Evolutionary conservation across 53 echinoderm and acorn worm genomes (phyloP).

Genomic region (Mesocentrotus franciscanus): DNA sequence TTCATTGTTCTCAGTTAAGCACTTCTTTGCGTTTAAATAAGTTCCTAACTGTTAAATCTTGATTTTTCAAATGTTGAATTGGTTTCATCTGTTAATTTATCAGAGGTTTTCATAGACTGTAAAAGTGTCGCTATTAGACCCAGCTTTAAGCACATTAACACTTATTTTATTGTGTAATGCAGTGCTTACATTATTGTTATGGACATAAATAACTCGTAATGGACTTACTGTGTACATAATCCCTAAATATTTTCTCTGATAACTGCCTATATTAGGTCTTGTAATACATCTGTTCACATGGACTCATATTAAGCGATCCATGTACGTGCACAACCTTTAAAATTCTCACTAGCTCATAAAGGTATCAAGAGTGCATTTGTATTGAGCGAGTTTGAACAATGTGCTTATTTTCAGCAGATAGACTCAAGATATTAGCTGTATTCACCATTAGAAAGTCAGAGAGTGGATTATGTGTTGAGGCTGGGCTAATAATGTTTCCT

Average conservation of each 20-base stretch:
- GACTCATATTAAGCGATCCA: not conserved
- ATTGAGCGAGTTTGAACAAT: not conserved
- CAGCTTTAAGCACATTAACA: not conserved
- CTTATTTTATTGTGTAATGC: not conserved
- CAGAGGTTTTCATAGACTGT: not conserved
- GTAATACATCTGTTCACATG: not conserved
- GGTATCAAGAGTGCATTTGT: not conserved
- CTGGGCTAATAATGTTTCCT: not conserved
- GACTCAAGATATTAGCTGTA: not conserved
- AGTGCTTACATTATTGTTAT: not conserved
- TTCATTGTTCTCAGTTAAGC: conserved; percentile 4
- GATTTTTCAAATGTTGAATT: not conserved
- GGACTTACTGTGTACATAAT: not conserved
- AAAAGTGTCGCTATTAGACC: not conserved
- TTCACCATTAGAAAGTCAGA: not conserved
- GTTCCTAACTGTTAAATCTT: not conserved
- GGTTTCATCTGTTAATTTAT: not conserved
- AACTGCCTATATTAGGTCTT: not conserved
- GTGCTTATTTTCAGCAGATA: not conserved
- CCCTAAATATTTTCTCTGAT: not conserved
- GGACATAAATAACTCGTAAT: not conserved
- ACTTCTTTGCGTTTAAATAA: not conserved
- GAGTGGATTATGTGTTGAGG: not conserved
- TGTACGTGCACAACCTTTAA: not conserved
- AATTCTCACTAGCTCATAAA: not conserved